phyloP scores from a whole-genome alignment of 2,113 vertebrate genomes.

The Lagopus muta region DNA sequence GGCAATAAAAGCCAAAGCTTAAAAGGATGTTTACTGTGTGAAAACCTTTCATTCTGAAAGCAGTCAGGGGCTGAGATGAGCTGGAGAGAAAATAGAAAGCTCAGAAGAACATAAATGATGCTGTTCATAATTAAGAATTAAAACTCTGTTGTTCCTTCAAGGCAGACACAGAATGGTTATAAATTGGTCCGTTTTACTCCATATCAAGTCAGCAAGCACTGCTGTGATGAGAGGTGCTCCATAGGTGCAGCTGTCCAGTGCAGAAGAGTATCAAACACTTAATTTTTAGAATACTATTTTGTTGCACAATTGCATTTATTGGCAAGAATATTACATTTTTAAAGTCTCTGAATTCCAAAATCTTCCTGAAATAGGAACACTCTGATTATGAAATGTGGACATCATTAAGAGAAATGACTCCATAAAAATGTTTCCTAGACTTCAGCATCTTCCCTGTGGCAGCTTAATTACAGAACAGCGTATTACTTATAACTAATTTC shows the following conservation, averaged over 20 bases:
- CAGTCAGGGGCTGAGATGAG: neutral
- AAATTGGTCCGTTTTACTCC: conserved; percentile 21
- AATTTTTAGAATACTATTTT: neutral
- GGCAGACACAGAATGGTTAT: conserved; percentile 7
- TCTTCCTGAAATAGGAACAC: neutral
- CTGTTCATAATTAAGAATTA: neutral
- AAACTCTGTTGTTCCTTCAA: neutral
- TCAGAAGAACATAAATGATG: neutral
- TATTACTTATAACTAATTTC: neutral
- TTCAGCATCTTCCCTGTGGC: neutral
- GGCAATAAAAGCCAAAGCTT: neutral
- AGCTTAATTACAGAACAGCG: neutral
- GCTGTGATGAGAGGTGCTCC: neutral
- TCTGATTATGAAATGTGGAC: neutral
- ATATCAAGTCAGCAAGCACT: conserved; percentile 10
- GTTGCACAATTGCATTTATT: neutral
- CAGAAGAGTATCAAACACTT: neutral
- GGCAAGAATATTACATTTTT: neutral
- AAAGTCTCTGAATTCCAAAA: neutral
- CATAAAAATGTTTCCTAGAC: neutral
- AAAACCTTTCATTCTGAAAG: neutral
- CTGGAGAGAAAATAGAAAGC: neutral
- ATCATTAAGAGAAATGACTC: neutral
- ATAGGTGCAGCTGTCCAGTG: neutral
- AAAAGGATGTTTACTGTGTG: neutral